Percentiles rank a stretch among this genome's conserved stretches.
Conservation (phyloP, 1,140 invertebrate species). For the Drosophila rhopaloa region DNA sequence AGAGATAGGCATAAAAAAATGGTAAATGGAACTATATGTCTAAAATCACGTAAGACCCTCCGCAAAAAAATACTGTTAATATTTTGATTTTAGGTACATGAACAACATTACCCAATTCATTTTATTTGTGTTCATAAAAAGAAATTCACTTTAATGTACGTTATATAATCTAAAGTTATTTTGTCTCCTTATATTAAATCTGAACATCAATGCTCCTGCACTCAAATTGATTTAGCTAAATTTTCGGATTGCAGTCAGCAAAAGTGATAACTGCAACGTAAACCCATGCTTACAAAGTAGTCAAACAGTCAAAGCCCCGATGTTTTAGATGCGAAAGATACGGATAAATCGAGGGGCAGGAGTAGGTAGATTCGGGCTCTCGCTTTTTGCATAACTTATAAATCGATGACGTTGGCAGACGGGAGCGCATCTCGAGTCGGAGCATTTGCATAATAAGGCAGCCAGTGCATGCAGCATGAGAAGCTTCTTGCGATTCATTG, state of each 20-base stretch:
- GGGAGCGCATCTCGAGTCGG: slow-evolving; percentile 50
- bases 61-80: too few species aligned
- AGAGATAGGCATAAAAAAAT: too few species aligned
- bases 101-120: too few species aligned
- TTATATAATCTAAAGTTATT: too few species aligned
- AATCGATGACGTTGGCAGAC: slow-evolving; percentile 79
- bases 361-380: slow-evolving; percentile 16
- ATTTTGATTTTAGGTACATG: too few species aligned
- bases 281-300: slow-evolving; percentile 76
- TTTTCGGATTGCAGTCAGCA: slow-evolving; percentile 65
- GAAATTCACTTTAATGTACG: too few species aligned
- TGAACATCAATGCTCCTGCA: neutral
- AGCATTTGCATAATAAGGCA: slow-evolving; percentile 77
- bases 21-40: too few species aligned
- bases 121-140: too few species aligned
- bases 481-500: slow-evolving; percentile 58
- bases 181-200: too few species aligned
- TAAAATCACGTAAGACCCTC: too few species aligned
- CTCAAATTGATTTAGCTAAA: slow-evolving; percentile 53
- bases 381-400: slow-evolving; percentile 77
- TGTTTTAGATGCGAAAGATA: slow-evolving; percentile 20
- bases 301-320: slow-evolving; percentile 55
- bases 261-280: slow-evolving; percentile 59
- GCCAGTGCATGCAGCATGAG: slow-evolving; percentile 41
- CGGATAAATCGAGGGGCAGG: neutral